Evolutionary conservation across 2,797 vertebrate species (phyloP).

Genomic region (Cuculus canorus): DNA sequence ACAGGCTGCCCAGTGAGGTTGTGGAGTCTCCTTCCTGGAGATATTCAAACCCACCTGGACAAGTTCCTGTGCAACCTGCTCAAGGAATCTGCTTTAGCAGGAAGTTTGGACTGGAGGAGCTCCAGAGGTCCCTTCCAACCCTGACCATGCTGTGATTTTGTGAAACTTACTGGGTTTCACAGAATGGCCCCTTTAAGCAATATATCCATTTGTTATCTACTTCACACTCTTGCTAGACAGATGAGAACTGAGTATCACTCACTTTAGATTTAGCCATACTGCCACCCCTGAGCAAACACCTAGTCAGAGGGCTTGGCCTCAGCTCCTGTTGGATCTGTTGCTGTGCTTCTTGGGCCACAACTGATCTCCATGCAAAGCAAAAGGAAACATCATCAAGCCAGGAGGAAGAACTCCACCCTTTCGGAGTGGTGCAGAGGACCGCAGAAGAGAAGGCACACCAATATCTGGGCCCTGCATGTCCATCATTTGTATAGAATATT

Average conservation of each 20-base stretch:
- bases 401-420: not conserved
- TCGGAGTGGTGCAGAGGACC: too few species aligned
- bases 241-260: not conserved
- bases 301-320: not conserved
- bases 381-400: not conserved
- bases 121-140: too few species aligned
- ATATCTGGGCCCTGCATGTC: not conserved
- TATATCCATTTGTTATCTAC: not conserved
- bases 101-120: too few species aligned
- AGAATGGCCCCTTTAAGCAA: not conserved
- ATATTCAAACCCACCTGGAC: too few species aligned
- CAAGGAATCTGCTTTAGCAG: too few species aligned
- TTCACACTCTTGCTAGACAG: not conserved
- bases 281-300: not conserved
- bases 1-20: too few species aligned
- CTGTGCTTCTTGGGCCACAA: not conserved
- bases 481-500: not conserved
- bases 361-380: not conserved
- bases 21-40: too few species aligned
- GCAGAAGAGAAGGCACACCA: not conserved
- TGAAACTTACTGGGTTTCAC: not conserved
- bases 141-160: too few species aligned
- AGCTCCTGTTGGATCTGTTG: not conserved
- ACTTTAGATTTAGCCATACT: not conserved
- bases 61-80: too few species aligned